A percentile compares a stretch with the other conserved stretches of the same genome.
These are phyloP conservation scores for Agrypnia vestita DNA, from an alignment of 1,140 invertebrate species.

Conservation along the genomic window DNA sequence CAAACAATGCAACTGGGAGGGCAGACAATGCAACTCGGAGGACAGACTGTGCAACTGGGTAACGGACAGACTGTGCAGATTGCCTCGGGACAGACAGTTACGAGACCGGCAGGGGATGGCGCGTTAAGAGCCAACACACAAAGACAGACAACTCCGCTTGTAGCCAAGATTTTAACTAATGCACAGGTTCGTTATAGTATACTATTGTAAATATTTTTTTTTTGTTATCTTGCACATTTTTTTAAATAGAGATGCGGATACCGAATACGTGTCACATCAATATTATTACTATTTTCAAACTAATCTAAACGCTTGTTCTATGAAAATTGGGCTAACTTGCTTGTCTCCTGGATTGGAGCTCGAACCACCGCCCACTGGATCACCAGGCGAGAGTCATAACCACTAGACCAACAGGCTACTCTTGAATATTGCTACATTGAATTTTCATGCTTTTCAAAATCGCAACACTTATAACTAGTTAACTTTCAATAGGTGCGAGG, in stretches of 20 bases:
- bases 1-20: slow-evolving; percentile 54
- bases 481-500: slow-evolving; percentile 6
- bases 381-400: too few relatives aligned
- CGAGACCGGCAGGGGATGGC: slow-evolving; percentile 44
- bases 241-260: too few relatives aligned
- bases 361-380: too few relatives aligned
- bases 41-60: slow-evolving; percentile 50
- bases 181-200: slow-evolving; percentile 48
- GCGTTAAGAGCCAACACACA: slow-evolving; percentile 49
- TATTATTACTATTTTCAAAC: too few relatives aligned
- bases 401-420: too few relatives aligned
- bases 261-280: too few relatives aligned
- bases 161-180: slow-evolving; percentile 58
- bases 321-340: too few relatives aligned
- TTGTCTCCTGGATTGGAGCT: too few relatives aligned
- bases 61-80: slow-evolving; percentile 62
- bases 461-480: too few relatives aligned
- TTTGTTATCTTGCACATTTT: background rate
- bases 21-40: slow-evolving; percentile 51
- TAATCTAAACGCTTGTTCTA: too few relatives aligned
- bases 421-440: too few relatives aligned
- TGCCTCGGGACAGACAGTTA: slow-evolving; percentile 54
- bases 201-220: background rate
- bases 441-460: too few relatives aligned
- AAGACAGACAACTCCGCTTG: slow-evolving; percentile 47